Evolutionary conservation across 1,140 invertebrate genomes (phyloP), one percentile per base, ranked within the genome.

Genomic region (Drosophila repleta): DNA sequence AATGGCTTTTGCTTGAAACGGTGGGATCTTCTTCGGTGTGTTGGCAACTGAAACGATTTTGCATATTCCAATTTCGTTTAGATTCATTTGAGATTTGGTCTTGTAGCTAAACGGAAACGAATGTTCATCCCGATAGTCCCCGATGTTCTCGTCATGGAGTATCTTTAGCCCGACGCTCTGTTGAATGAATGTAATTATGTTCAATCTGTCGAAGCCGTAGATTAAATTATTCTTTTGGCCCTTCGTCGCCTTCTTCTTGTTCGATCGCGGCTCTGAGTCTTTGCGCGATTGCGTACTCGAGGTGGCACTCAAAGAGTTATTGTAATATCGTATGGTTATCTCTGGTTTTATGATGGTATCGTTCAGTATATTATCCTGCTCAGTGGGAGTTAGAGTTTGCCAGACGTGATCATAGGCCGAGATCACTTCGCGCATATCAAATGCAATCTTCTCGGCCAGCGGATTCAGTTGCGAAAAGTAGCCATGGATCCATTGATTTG

Each of bases 1-100:
- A n/a, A 17, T 11, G 18, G 39, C 5, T 53, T 70, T 52, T 39
- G 5, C 3, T 48, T 49, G 49, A 18, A 39, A 8, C 4, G 32
- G 26, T 62, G 66, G n/a, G 0, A 37, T 21, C 3, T n/a, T 43
- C 43, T 57, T 64, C 4, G 60, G 8, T 8, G 5, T 57, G n/a
- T 11, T 7, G 13, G 17, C 6, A 21, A 41, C 11, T 13, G 13
- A 4, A 11, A 43, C 15, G 2, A 11, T 17, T 18, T 39, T 29
- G 26, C 37, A 53, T 3, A 64, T 62, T 29, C 52, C 58, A 29
- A 56, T 56, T 10, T 45, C 37, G 37, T 71, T 24, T 13, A 91
- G 65, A 72, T 91, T 85, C 41, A 90, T 79, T 76, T 91, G 90
- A 1, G 90, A 91, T 51, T 77, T 82, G 4, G 90, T 91, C 20